Base-by-base conservation (phyloP, 2,888 invertebrate species). In the Osmoderma eremita region DNA sequence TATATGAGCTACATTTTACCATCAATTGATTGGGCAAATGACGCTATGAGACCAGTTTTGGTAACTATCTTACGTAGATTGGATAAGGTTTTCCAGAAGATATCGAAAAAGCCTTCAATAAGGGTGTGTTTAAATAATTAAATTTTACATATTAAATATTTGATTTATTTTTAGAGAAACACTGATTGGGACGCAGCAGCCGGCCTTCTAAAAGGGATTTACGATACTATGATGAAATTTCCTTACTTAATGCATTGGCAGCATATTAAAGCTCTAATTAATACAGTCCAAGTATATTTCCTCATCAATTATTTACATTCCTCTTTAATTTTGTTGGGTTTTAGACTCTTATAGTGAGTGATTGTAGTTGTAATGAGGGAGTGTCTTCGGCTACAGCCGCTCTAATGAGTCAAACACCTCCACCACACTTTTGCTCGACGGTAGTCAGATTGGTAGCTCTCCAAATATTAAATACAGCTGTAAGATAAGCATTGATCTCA, bases 111-210 rank as follows among this genome's bases (percentile, higher is more conserved):
- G 80, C 91, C 95, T 1, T 93, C 94, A 12, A 94, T 96, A 69
- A 84, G 95, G 75, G 91, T 91, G 80, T 75, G 73, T 51, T 13
- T 5, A 42, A 15, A 4, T 6, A 1, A 4, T 30, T 30, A 30
- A 3, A 10, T 17, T 15, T 30, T 30, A 36, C 13, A 50, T 38
- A 54, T 10, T 36, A 22, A 38, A 49, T n/a, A 3, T 6, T 50
- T 62, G 5, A n/a, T 24, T 13, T 51, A 49, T 63, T 72, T 82
- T 48, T 81, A 94, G 92, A 88, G 97, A 75, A 95, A 97, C 73
- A 94, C 95, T 0, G 97, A 98, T 78, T 99, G 98, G 98, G 94
- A 95, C 78, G 97, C 98, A 0, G 97, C 98, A 0, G 94, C 96
- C 50, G 93, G 94, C 17, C 85, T 99, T 56, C 84, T 99, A 1